Evolutionary conservation across 1,140 invertebrate genomes (phyloP), one percentile per base, ranked within the genome.

Genomic region (Scaptomyza hsui): DNA sequence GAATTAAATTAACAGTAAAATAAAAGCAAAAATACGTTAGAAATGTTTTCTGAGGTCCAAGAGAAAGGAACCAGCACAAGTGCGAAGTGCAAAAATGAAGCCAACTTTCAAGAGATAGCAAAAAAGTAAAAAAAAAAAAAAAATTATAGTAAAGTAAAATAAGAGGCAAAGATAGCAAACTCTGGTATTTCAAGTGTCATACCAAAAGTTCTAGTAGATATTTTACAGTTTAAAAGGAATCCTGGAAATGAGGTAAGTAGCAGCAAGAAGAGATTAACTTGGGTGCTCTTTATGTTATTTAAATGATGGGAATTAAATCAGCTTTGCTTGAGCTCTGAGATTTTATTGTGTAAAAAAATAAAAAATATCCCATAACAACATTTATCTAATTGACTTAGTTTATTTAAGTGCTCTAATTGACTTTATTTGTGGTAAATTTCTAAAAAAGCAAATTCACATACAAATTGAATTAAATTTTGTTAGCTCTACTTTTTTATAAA

Each of bases 1-100:
- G 63, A 74, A 88, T 86, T 57, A 81, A 79, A 86, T 86, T 81
- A 86, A 86, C 70, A 86, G 62, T 71, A 65, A 53, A 81, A 81
- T 85, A 81, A 88, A 88, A 63, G 70, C 72, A 73, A 79, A 85
- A 85, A 71, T 85, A 63, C 78, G 68, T 86, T 86, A 56, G 57
- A 77, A 85, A 86, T 83, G 64, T 42, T 64, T 72, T 48, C 60
- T 32, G 9, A 15, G 52, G 47, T 59, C 29, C 60, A 45, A 48
- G 42, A 48, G n/a, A n/a, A n/a, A n/a, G n/a, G n/a, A n/a, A 53
- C 55, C 19, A 13, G 39, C 15, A 45, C 4, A 63, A 70, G 49
- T 51, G 52, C 37, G 10, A 85, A 85, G 80, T 75, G 81, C 41
- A 32, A 86, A 80, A 86, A 77, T 70, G 69, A 76, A 85, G 64